Evolutionary conservation across 2,888 invertebrate species (phyloP).

Genomic region (Caenorhabditis virilis): DNA sequence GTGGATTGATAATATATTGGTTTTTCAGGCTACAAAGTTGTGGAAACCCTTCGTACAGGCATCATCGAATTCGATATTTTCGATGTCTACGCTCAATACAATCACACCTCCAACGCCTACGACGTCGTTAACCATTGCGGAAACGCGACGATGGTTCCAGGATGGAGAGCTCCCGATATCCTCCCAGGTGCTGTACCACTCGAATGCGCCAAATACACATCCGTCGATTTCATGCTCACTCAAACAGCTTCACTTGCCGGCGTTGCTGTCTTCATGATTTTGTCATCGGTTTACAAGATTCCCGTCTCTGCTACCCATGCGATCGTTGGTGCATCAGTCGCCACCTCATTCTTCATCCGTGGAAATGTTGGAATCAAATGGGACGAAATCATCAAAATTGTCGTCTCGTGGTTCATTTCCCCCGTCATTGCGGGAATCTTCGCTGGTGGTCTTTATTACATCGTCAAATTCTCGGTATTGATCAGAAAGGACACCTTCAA

Average conservation of each 20-base stretch:
- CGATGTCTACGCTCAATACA: slow-evolving; percentile 71
- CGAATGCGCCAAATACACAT: slow-evolving; percentile 54
- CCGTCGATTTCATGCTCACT: slow-evolving; percentile 51
- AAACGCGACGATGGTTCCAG: slow-evolving; percentile 33
- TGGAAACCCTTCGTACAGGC: slow-evolving; percentile 96
- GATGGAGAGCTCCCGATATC: slow-evolving; percentile 39
- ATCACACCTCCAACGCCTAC: slow-evolving; percentile 38
- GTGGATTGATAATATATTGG: too few species aligned
- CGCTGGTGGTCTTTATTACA: slow-evolving; percentile 81
- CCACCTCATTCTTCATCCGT: slow-evolving; percentile 70
- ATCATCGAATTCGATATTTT: slow-evolving; percentile 88
- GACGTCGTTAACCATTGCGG: slow-evolving; percentile 42
- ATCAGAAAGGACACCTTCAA: slow-evolving; percentile 43
- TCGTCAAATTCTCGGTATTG: slow-evolving; percentile 83
- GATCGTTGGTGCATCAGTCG: slow-evolving; percentile 50
- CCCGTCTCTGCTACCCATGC: slow-evolving; percentile 82
- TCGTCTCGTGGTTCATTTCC: slow-evolving; percentile 95
- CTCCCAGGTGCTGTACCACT: slow-evolving; percentile 32
- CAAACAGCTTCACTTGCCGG: slow-evolving; percentile 49
- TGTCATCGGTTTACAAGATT: slow-evolving; percentile 82
- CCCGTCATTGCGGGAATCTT: slow-evolving; percentile 88
- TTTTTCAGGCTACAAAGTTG: slow-evolving; percentile 80
- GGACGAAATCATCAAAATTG: slow-evolving; percentile 81
- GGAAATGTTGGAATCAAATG: slow-evolving; percentile 85
- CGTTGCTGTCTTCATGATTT: slow-evolving; percentile 52